Conservation (phyloP, 2,797 vertebrate species). For the Falco columbarius region DNA sequence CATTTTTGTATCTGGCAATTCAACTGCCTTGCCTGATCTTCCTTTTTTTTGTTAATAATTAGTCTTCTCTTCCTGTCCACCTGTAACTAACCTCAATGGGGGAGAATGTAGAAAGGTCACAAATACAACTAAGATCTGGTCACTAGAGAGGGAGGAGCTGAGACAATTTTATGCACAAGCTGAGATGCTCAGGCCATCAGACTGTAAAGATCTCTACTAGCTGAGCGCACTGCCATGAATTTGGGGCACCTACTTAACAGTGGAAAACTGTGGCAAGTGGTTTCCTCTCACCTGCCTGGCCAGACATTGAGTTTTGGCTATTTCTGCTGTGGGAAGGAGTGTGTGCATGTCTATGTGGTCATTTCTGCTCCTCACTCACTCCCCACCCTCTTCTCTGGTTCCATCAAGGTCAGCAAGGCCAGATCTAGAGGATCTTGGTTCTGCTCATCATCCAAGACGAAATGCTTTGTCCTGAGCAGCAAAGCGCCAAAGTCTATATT, state of each 20-base stretch:
- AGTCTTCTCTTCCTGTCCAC: background rate
- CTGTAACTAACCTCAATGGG: background rate
- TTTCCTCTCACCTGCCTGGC: background rate
- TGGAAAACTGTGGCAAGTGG: background rate
- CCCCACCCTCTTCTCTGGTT: background rate
- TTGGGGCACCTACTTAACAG: background rate
- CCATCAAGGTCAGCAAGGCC: background rate
- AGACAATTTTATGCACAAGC: background rate
- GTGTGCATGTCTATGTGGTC: rapidly evolving
- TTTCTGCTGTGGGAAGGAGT: background rate
- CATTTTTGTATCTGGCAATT: background rate
- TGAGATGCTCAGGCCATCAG: background rate
- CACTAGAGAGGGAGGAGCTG: background rate
- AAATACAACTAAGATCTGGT: background rate
- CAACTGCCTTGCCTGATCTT: background rate
- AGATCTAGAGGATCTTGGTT: background rate
- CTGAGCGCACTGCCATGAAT: background rate
- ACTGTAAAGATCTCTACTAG: background rate
- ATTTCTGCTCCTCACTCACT: background rate
- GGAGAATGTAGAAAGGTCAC: background rate
- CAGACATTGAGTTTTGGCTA: background rate
- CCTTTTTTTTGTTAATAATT: background rate
- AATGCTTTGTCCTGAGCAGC: background rate
- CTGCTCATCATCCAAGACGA: background rate
- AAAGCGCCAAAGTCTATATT: background rate